These are phyloP conservation scores for Noctua janthe DNA, from an alignment of 2,888 invertebrate genomes.

Conservation along the genomic window DNA sequence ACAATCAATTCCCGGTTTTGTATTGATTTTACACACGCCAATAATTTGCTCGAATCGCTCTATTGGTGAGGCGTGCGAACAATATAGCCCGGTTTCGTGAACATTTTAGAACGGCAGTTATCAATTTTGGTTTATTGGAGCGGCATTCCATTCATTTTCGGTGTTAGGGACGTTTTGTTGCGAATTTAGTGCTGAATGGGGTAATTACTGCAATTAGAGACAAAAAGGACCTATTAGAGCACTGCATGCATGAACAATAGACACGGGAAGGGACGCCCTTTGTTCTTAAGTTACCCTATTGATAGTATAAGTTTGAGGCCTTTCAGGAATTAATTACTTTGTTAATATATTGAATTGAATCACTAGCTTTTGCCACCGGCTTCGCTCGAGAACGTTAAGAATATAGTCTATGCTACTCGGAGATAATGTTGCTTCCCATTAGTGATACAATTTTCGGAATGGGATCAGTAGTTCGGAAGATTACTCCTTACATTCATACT, in stretches of 20 bases:
- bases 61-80: slow-evolving; percentile 46
- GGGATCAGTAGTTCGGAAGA: neutral
- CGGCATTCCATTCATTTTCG: slow-evolving; percentile 46
- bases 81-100: slow-evolving; percentile 43
- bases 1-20: slow-evolving; percentile 60
- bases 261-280: neutral
- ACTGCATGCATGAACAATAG: neutral
- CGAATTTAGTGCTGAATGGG: slow-evolving; percentile 25
- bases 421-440: neutral
- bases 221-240: neutral
- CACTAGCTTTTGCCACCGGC: neutral
- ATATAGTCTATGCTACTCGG: neutral
- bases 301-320: slow-evolving; percentile 6
- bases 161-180: slow-evolving; percentile 17
- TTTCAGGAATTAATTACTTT: neutral
- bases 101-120: slow-evolving; percentile 58
- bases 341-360: neutral
- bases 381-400: neutral
- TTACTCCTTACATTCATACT: neutral
- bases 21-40: slow-evolving; percentile 60
- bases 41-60: slow-evolving; percentile 55
- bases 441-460: neutral
- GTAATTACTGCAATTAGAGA: slow-evolving; percentile 10
- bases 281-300: slow-evolving; percentile 14
- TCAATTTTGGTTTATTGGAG: slow-evolving; percentile 55